Evolutionary conservation across 2,888 invertebrate species (phyloP), one percentile per base, ranked within the genome.

Genomic region (Heliconius hortense): DNA sequence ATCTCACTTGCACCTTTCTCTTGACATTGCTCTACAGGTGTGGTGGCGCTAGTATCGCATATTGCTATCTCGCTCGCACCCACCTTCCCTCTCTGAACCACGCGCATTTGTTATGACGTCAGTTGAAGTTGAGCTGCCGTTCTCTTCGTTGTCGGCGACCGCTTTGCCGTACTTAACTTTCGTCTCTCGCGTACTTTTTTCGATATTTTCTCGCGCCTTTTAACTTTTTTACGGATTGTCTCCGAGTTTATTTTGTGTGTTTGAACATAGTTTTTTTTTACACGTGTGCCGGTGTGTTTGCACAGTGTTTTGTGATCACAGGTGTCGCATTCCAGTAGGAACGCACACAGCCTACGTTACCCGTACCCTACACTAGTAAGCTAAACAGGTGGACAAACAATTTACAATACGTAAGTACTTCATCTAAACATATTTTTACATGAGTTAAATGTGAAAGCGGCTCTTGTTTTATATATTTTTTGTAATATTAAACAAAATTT

Each of bases 311-410:
- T 82, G 84, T 91, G 90, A 86, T 88, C 88, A 87, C 88, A 92
- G 92, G 93, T 93, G 92, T 90, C 86, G 87, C 91, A 93, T 93
- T 92, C 93, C 92, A 84, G 83, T 82, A 84, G 86, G 88, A 88
- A 90, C 90, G 89, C 88, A 85, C 88, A 84, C 90, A 91, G 90
- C 88, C 90, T 91, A 90, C 87, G 87, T 79, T 69, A 28, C 3
- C 69, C n/a, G 31, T 69, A 84, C 82, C 86, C 83, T 82, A 84
- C 83, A 83, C 83, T 76, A 77, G 75, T 74, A 73, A 75, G 76
- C 72, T 73, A 83, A 85, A 86, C 92, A 92, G 91, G 92, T 93
- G 91, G 85, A 88, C 85, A 72, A 73, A 64, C 83, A 82, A 83
- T 84, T 84, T 87, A 84, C 10, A 76, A 68, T 60, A 76, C 24